phyloP scores from a whole-genome alignment of 1,140 invertebrate genomes.

The Dolichoris vasculosae region DNA sequence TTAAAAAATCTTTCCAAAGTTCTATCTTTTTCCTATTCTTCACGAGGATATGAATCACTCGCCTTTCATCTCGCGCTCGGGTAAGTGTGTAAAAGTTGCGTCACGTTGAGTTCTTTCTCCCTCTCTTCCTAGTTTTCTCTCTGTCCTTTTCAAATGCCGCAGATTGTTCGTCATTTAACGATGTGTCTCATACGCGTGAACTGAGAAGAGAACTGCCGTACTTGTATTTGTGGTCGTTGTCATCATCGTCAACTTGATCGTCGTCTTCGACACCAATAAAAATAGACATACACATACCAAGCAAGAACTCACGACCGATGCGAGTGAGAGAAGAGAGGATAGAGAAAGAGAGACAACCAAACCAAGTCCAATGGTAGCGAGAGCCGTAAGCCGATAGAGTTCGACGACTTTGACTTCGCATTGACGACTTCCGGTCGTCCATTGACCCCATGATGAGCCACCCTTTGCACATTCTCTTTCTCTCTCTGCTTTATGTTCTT shows the following conservation, averaged over 20 bases:
- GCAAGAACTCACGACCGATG: constrained; percentile 2
- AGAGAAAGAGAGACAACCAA: constrained; percentile 17
- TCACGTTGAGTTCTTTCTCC: neutral
- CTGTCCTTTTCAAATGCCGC: constrained; percentile 37
- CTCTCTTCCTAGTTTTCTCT: neutral
- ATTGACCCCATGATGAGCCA: constrained; percentile 58
- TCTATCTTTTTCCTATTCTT: neutral
- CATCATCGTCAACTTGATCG: neutral
- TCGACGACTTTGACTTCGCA: constrained; percentile 60
- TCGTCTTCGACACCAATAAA: constrained; percentile 30
- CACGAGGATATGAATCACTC: constrained; percentile 20
- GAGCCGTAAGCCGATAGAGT: constrained; percentile 58
- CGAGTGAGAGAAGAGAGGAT: neutral
- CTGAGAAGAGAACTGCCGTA: neutral
- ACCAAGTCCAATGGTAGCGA: constrained; percentile 34
- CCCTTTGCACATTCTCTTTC: constrained; percentile 39
- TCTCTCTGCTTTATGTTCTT: constrained; percentile 7
- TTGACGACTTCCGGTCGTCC: constrained; percentile 66
- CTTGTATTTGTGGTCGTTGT: neutral
- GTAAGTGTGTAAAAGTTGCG: constrained; percentile 31
- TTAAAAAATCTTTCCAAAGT: neutral
- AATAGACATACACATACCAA: constrained; percentile 38
- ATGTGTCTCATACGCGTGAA: neutral
- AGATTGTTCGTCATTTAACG: constrained; percentile 29
- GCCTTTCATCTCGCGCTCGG: constrained; percentile 11